Evolutionary conservation across 2,888 invertebrate genomes (phyloP).

Genomic region (Chironomus tentans): DNA sequence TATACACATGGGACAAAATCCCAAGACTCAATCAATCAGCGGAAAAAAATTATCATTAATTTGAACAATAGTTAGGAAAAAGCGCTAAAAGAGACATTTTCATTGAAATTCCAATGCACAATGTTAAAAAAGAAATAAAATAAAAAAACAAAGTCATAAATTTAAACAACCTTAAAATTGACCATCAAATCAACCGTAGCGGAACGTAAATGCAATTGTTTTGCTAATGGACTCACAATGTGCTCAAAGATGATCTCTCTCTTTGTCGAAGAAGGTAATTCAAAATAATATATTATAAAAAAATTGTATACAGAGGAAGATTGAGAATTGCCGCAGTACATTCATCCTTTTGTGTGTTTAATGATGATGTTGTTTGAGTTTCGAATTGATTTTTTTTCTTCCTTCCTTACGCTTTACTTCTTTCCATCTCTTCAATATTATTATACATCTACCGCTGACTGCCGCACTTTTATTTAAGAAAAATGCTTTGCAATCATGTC

Average conservation of each 20-base stretch:
- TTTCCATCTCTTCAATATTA: neutral
- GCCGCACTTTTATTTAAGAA: neutral
- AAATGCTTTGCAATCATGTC: neutral
- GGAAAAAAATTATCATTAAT: no score
- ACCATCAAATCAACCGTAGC: slow-evolving; percentile 20
- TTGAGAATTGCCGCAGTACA: slow-evolving; percentile 1
- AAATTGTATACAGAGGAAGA: neutral
- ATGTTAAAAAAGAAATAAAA: neutral
- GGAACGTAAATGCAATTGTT: slow-evolving; percentile 24
- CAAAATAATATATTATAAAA: neutral
- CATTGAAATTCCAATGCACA: neutral
- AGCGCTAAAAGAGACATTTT: neutral
- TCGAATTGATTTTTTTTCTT: neutral
- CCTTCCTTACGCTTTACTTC: neutral
- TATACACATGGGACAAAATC: no score
- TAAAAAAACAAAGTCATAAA: slow-evolving; percentile 1
- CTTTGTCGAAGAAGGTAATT: neutral
- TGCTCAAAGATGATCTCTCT: slow-evolving; percentile 23
- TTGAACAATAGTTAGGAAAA: no score
- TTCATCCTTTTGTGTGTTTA: slow-evolving; percentile 22
- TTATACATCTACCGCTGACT: neutral
- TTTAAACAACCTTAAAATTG: slow-evolving; percentile 18
- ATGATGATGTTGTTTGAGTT: slow-evolving; percentile 23
- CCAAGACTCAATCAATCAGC: no score
- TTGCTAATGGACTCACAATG: slow-evolving; percentile 20